phyloP scores from a whole-genome alignment of 2,888 invertebrate genomes.

The Pseudeuparius sepicola region DNA sequence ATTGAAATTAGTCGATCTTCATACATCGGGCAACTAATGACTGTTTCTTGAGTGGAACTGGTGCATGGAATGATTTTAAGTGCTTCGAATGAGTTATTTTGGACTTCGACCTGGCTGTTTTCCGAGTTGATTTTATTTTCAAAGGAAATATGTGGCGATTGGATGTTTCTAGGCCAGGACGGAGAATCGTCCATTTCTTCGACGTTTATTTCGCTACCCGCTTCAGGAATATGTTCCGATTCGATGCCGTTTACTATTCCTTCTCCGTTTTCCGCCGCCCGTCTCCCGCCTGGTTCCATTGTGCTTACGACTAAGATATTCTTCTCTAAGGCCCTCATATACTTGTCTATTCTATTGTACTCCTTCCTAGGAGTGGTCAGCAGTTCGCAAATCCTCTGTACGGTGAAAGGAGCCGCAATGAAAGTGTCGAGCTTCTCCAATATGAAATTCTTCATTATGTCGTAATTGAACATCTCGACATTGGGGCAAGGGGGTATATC shows the following conservation, averaged over 20 bases:
- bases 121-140: constrained; percentile 14
- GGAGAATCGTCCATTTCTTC: constrained; percentile 48
- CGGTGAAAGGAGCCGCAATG: constrained; percentile 87
- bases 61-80: too few relatives aligned
- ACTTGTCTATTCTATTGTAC: constrained; percentile 93
- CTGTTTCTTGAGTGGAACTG: too few relatives aligned
- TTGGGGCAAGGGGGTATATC: constrained; percentile 84
- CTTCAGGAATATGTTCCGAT: constrained; percentile 43
- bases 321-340: constrained; percentile 93
- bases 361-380: constrained; percentile 85
- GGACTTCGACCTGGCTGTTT: too few relatives aligned
- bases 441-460: constrained; percentile 74
- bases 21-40: too few relatives aligned
- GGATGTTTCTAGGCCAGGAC: constrained; percentile 21
- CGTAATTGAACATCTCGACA: constrained; percentile 83
- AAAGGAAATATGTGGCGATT: constrained; percentile 14
- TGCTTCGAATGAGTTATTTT: too few relatives aligned
- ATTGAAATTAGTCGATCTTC: too few relatives aligned
- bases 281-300: constrained; percentile 55
- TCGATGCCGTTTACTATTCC: constrained; percentile 52
- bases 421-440: constrained; percentile 75
- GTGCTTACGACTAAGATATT: constrained; percentile 81
- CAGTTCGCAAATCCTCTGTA: constrained; percentile 91
- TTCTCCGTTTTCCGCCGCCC: constrained; percentile 59
- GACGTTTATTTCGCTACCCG: constrained; percentile 46